Conservation (phyloP, 2,888 invertebrate genomes). For the Eumacrocentrus americanus region DNA sequence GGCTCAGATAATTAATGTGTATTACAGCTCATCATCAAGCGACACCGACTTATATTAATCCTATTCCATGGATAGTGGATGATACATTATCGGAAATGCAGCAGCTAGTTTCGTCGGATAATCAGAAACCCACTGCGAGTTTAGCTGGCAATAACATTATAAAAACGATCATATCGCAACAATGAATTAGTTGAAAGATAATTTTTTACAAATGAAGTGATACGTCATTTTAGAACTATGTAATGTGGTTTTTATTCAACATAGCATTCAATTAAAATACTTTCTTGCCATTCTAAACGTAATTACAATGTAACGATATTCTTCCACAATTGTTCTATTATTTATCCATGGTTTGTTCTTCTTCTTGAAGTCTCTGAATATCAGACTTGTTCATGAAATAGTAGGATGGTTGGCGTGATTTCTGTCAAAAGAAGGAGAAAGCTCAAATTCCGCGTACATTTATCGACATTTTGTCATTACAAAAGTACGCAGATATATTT, state of each 20-base stretch:
- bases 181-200: constrained; percentile 28
- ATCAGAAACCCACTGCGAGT: constrained; percentile 22
- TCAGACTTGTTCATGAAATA: constrained; percentile 93
- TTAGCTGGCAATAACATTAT: constrained; percentile 31
- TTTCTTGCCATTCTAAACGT: too few relatives aligned
- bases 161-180: constrained; percentile 33
- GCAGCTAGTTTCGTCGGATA: constrained; percentile 26
- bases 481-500: constrained; percentile 26
- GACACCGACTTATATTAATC: constrained; percentile 71
- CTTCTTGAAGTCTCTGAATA: constrained; percentile 81
- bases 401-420: constrained; percentile 87
- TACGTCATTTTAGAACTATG: too few relatives aligned
- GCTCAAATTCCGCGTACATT: background rate
- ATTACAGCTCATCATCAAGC: constrained; percentile 70
- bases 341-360: constrained; percentile 71
- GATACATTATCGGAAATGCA: constrained; percentile 30
- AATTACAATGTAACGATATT: too few relatives aligned
- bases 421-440: constrained; percentile 58
- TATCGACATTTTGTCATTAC: background rate
- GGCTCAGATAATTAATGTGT: too few relatives aligned
- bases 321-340: constrained; percentile 14
- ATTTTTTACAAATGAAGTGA: too few relatives aligned
- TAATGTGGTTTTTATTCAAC: too few relatives aligned
- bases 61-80: constrained; percentile 68
- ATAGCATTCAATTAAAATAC: too few relatives aligned